Evolutionary conservation across 2,113 vertebrate genomes (phyloP).

Genomic region (Colaptes auratus): DNA sequence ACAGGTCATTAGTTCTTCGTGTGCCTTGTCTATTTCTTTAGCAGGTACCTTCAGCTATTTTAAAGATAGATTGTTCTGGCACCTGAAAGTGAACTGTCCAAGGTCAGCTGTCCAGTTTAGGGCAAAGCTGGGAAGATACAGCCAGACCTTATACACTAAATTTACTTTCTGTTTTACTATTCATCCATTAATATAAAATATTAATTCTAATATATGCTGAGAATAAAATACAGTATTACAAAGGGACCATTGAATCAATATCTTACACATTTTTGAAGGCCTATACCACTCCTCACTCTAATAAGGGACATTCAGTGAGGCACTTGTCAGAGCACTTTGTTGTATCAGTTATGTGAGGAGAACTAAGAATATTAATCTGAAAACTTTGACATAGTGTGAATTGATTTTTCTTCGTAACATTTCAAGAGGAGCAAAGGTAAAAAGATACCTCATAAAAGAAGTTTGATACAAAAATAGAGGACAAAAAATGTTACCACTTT

Average conservation of each 20-base stretch:
- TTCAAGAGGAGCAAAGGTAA: constrained; percentile 18
- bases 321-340: not conserved
- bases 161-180: not conserved
- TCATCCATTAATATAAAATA: not conserved
- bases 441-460: not conserved
- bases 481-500: not conserved
- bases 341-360: not conserved
- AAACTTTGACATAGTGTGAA: not conserved
- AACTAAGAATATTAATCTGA: not conserved
- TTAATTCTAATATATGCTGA: not conserved
- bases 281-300: not conserved
- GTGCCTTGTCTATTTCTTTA: not conserved
- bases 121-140: not conserved
- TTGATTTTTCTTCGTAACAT: not conserved
- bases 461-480: not conserved
- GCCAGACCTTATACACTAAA: accelerated
- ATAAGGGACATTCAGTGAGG: not conserved
- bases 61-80: not conserved
- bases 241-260: not conserved
- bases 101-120: not conserved
- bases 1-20: not conserved
- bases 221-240: not conserved
- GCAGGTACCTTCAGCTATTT: not conserved
- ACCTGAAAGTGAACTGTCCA: not conserved
- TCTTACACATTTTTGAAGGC: not conserved